phyloP scores from a whole-genome alignment of 2,113 vertebrate genomes.

The Apus apus region DNA sequence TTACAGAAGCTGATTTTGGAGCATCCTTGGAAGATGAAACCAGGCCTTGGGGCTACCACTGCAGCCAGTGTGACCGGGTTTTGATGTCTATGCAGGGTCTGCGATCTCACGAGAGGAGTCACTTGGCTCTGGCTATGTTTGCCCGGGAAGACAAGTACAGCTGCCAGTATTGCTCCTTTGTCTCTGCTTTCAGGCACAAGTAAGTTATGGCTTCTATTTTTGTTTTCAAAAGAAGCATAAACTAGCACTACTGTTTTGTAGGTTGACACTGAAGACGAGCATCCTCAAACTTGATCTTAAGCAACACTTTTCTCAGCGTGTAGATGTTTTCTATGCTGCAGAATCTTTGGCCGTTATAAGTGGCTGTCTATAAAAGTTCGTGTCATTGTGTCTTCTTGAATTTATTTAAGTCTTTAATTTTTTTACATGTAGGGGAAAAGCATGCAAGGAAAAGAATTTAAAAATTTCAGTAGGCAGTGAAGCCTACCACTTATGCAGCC shows the following conservation, averaged over 20 bases:
- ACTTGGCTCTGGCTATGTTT: conserved; percentile 92
- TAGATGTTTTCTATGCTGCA: background rate
- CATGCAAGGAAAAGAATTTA: background rate
- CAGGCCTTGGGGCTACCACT: conserved; percentile 88
- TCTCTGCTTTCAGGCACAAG: conserved; percentile 99
- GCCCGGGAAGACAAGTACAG: conserved; percentile 94
- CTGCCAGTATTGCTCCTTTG: conserved; percentile 99
- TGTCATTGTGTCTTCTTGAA: background rate
- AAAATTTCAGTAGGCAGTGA: background rate
- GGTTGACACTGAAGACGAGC: background rate
- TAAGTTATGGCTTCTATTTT: conserved; percentile 75
- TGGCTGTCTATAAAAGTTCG: background rate
- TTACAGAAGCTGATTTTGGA: conserved; percentile 80
- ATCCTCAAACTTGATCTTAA: background rate
- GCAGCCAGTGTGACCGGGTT: conserved; percentile 92
- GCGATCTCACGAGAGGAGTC: conserved; percentile 97
- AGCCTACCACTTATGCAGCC: background rate
- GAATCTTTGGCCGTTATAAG: background rate
- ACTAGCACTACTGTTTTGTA: background rate
- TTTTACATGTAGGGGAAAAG: background rate
- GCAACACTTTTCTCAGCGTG: background rate
- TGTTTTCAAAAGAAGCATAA: background rate
- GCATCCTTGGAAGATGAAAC: conserved; percentile 83
- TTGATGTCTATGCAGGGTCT: conserved; percentile 99
- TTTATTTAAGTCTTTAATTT: background rate